Evolutionary conservation across 2,888 invertebrate genomes (phyloP).

Genomic region (Panorpa germanica): DNA sequence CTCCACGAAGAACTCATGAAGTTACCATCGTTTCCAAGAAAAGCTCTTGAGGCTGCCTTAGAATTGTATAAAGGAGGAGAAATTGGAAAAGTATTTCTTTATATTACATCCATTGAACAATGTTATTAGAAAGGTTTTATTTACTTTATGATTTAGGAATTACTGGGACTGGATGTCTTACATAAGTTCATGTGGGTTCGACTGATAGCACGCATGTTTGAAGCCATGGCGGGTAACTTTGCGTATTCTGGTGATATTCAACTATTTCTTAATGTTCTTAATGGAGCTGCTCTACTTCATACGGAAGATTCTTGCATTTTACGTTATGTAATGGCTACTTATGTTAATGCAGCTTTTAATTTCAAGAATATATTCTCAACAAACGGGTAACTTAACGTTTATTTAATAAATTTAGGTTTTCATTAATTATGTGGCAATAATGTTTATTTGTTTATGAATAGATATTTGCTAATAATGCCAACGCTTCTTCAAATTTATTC

Average conservation of each 20-base stretch:
- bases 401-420: conserved; percentile 1
- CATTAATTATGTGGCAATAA: conserved; percentile 6
- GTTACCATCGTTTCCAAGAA: conserved; percentile 92
- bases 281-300: conserved; percentile 90
- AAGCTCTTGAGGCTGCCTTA: conserved; percentile 92
- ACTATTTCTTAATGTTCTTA: conserved; percentile 90
- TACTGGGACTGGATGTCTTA: conserved; percentile 83
- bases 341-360: conserved; percentile 93
- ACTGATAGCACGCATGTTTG: conserved; percentile 89
- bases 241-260: conserved; percentile 95
- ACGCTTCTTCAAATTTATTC: conserved; percentile 92
- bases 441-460: conserved; percentile 18
- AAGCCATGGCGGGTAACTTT: conserved; percentile 94
- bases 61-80: conserved; percentile 79
- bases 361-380: conserved; percentile 98
- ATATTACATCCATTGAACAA: no score
- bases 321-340: conserved; percentile 89
- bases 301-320: conserved; percentile 93
- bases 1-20: conserved; percentile 98
- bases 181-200: conserved; percentile 99
- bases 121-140: no score
- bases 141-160: conserved; percentile 46
- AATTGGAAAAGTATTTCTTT: conserved; percentile 62
- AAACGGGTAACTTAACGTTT: conserved; percentile 45
- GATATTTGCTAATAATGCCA: conserved; percentile 93